Evolutionary conservation across 1,140 invertebrate species (phyloP), one percentile per base, ranked within the genome.

Genomic region (Leucophenga varia): DNA sequence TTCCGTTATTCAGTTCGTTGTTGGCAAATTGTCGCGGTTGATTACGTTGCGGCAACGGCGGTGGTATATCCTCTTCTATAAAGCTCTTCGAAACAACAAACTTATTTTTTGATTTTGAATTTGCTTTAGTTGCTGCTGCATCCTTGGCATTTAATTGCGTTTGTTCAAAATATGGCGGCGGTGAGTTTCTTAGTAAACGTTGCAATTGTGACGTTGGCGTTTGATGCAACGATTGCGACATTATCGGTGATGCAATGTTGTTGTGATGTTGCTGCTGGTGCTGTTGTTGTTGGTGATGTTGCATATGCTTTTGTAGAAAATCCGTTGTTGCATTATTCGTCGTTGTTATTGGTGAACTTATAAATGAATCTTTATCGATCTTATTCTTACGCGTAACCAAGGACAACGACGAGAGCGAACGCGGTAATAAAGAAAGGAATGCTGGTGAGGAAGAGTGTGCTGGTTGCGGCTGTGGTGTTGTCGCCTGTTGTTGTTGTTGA

Each of bases 381-480:
- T 74, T 74, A 49, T 72, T 72, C 44, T 72, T 74, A 46, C 68
- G 61, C 31, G 59, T 68, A 19, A 72, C 73, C 55, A 75, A 49
- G 54, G 71, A 75, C 17, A 75, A 38, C 57, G 79, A 80, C 73
- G 79, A 78, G 41, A 82, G 74, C 46, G 80, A 80, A 51, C 81
- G 72, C 43, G 81, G 81, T 43, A 82, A 64, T 3, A 78, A 76
- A 57, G 78, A 79, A 6, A 84, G 76, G 52, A 75, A 75, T 53
- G 72, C 72, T 41, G 71, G 72, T 54, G 64, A 74, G 36, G 61
- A 57, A n/a, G n/a, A n/a, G 44, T 61, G 57, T 48, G 49, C 43
- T 30, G 59, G 43, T 61, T 35, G 57, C 52, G 54, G 55, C 51
- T 50, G 52, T 49, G 49, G 54, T 55, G 58, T 63, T 37, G 53